Percentiles rank a stretch among this genome's conserved stretches.
phyloP scores from a whole-genome alignment of 2,113 vertebrate genomes.

The Ranitomeya variabilis region DNA sequence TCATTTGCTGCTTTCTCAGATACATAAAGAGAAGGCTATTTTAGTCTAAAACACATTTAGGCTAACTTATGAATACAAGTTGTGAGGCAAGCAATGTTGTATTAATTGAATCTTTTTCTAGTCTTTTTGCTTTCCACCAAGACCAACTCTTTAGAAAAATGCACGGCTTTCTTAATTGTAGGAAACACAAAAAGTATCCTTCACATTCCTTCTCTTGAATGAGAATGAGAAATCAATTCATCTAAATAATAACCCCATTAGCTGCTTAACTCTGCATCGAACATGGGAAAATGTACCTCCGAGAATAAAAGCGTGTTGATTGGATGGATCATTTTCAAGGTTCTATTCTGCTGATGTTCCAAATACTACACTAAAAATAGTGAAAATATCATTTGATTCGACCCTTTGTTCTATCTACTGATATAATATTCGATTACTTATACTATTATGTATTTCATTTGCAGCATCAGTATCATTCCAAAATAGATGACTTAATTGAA shows the following conservation, averaged over 20 bases:
- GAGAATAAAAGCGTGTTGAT: conserved; percentile 75
- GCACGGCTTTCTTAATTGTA: conserved; percentile 90
- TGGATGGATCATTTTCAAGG: conserved; percentile 78
- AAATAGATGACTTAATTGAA: conserved; percentile 95
- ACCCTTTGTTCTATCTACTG: conserved; percentile 67
- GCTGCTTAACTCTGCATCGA: conserved; percentile 91
- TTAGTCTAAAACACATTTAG: conserved; percentile 80
- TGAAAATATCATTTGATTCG: conserved; percentile 68
- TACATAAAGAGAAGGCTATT: conserved; percentile 76
- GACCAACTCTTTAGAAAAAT: conserved; percentile 88
- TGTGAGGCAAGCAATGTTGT: conserved; percentile 89
- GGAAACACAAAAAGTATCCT: conserved; percentile 94
- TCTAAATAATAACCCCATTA: conserved; percentile 90
- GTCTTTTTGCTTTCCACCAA: conserved; percentile 85
- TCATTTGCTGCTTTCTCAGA: conserved; percentile 81
- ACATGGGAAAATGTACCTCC: conserved; percentile 83
- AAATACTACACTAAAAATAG: conserved; percentile 75
- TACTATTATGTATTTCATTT: conserved; percentile 61
- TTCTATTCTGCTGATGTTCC: conserved; percentile 73
- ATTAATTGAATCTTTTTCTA: conserved; percentile 96
- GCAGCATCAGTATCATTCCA: conserved; percentile 98
- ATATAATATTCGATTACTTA: conserved; percentile 68
- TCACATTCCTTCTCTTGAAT: conserved; percentile 93
- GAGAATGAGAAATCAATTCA: conserved; percentile 88
- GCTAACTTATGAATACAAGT: conserved; percentile 89